Percentiles rank a stretch among this genome's conserved stretches.
Conservation (phyloP, 1,140 invertebrate species). For the Eubasilissa regina region DNA sequence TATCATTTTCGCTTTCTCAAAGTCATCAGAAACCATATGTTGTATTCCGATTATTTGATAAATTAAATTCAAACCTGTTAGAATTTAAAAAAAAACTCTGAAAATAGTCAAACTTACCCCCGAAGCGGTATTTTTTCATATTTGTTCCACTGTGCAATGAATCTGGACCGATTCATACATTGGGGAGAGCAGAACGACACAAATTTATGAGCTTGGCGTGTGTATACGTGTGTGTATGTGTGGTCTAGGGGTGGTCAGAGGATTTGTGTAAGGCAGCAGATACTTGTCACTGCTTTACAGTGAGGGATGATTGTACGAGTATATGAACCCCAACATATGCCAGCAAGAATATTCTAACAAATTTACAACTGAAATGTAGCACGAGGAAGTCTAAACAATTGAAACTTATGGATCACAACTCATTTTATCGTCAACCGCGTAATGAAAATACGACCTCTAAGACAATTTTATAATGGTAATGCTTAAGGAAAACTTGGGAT, state of each 20-base stretch:
- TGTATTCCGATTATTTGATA: too few relatives aligned
- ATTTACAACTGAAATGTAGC: too few relatives aligned
- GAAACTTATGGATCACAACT: too few relatives aligned
- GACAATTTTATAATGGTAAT: too few relatives aligned
- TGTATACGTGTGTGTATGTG: background rate
- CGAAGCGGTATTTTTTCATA: background rate
- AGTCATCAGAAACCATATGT: too few relatives aligned
- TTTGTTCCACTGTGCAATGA: slow-evolving; percentile 17
- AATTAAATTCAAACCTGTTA: background rate
- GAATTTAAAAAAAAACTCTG: background rate
- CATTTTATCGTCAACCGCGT: too few relatives aligned
- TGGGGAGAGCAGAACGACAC: background rate
- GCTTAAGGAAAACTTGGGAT: too few relatives aligned
- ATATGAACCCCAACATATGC: background rate
- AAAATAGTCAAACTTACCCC: slow-evolving; percentile 5
- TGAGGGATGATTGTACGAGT: slow-evolving; percentile 5
- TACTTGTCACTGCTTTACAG: background rate
- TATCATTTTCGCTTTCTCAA: too few relatives aligned
- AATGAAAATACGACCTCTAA: too few relatives aligned
- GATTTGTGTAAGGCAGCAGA: slow-evolving; percentile 13
- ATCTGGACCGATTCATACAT: slow-evolving; percentile 9
- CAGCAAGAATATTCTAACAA: background rate
- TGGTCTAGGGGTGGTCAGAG: slow-evolving; percentile 9
- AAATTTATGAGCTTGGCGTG: background rate
- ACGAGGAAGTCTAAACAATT: too few relatives aligned